Percentiles rank a stretch among this genome's conserved stretches.
Evolutionary conservation across 2,797 vertebrate genomes (phyloP).

Genomic region (Gadopsis marmoratus): DNA sequence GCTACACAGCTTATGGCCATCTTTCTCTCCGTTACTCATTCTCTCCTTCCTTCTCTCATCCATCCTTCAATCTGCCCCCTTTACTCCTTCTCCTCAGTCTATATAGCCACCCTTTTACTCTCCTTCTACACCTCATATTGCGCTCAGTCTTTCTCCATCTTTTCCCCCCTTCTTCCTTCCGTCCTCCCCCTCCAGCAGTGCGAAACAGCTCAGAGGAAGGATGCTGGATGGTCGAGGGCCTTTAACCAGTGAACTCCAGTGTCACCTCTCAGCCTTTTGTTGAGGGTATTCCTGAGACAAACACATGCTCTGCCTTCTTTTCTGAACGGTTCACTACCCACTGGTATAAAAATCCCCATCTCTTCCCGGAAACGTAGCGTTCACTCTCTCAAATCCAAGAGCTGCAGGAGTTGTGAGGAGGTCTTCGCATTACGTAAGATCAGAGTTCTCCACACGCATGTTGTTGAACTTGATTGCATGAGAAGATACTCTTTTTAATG

Average conservation of each 20-base stretch:
- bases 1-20: conserved; percentile 53
- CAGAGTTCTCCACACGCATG: conserved; percentile 1
- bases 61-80: conserved; percentile 32
- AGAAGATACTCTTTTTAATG: background rate
- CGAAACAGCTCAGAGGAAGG: conserved; percentile 55
- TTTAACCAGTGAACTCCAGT: conserved; percentile 63
- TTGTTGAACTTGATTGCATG: background rate
- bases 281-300: conserved; percentile 60
- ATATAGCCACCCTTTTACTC: conserved; percentile 13
- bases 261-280: conserved; percentile 50
- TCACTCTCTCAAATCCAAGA: conserved; percentile 28
- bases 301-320: conserved; percentile 69
- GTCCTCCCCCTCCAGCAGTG: conserved; percentile 53
- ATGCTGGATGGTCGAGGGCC: conserved; percentile 53
- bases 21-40: conserved; percentile 25
- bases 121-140: conserved; percentile 10
- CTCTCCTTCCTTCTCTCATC: conserved; percentile 37
- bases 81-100: conserved; percentile 20
- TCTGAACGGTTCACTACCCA: conserved; percentile 59
- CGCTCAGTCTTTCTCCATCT: conserved; percentile 23
- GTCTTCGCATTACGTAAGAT: conserved; percentile 40
- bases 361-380: conserved; percentile 46
- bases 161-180: conserved; percentile 31
- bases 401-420: conserved; percentile 24
- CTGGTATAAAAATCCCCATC: conserved; percentile 44